These are phyloP conservation scores for Lonchura striata DNA, from an alignment of 2,113 vertebrate species.

Conservation along the genomic window DNA sequence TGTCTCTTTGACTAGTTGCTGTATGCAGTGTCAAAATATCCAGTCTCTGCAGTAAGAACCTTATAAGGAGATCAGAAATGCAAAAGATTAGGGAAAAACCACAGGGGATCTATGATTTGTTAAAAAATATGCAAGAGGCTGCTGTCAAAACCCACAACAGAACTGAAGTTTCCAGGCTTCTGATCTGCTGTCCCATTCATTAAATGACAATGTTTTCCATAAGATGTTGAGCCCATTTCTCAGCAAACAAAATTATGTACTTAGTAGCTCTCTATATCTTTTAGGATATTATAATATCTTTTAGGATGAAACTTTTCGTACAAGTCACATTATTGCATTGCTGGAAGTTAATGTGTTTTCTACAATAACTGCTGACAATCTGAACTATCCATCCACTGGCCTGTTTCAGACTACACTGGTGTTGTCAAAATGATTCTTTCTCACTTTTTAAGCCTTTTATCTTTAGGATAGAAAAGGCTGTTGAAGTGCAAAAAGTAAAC, in stretches of 20 bases:
- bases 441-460: neutral
- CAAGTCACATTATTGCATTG: neutral
- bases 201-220: neutral
- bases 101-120: neutral
- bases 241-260: neutral
- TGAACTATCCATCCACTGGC: neutral
- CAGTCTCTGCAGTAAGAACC: neutral
- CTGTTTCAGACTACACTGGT: neutral
- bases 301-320: neutral
- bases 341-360: neutral
- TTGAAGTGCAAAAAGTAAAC: conserved; percentile 28
- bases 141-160: neutral
- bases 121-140: neutral
- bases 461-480: neutral
- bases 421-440: neutral
- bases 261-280: neutral
- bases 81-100: neutral
- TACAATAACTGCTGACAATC: neutral
- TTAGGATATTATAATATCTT: neutral
- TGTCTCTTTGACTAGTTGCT: neutral
- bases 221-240: neutral
- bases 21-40: neutral
- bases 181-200: neutral
- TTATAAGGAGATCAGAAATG: neutral
- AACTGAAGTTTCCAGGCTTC: neutral